Evolutionary conservation across 2,113 vertebrate species (phyloP).

Genomic region (Pipra filicauda): DNA sequence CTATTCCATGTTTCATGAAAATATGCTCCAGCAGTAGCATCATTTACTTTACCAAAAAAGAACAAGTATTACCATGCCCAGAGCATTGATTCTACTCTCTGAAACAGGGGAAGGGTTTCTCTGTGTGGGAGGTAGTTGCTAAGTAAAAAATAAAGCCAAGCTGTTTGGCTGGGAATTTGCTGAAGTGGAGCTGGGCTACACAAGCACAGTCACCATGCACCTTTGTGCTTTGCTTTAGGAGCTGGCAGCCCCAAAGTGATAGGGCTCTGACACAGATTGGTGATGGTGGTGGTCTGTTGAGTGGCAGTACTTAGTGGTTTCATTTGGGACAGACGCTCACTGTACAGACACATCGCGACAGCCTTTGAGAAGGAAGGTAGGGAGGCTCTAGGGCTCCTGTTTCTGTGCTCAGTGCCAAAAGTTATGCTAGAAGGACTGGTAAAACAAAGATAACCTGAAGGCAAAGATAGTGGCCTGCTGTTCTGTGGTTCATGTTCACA

Average conservation of each 20-base stretch:
- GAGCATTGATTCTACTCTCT: not conserved
- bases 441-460: not conserved
- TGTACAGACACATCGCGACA: not conserved
- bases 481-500: not conserved
- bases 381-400: not conserved
- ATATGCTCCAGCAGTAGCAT: constrained; percentile 67
- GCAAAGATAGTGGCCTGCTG: not conserved
- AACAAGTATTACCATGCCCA: constrained; percentile 55
- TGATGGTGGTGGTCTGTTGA: not conserved
- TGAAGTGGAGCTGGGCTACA: not conserved
- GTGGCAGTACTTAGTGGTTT: not conserved
- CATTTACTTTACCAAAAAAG: constrained; percentile 68
- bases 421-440: not conserved
- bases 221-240: constrained; percentile 64
- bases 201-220: not conserved
- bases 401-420: not conserved
- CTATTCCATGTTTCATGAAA: constrained; percentile 79
- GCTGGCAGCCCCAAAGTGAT: constrained; percentile 18
- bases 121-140: not conserved
- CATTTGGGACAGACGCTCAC: not conserved
- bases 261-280: constrained; percentile 59
- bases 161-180: not conserved
- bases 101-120: not conserved
- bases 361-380: not conserved
- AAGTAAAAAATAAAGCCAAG: not conserved